Evolutionary conservation across 2,113 vertebrate species (phyloP).

Genomic region (Apaloderma vittatum): DNA sequence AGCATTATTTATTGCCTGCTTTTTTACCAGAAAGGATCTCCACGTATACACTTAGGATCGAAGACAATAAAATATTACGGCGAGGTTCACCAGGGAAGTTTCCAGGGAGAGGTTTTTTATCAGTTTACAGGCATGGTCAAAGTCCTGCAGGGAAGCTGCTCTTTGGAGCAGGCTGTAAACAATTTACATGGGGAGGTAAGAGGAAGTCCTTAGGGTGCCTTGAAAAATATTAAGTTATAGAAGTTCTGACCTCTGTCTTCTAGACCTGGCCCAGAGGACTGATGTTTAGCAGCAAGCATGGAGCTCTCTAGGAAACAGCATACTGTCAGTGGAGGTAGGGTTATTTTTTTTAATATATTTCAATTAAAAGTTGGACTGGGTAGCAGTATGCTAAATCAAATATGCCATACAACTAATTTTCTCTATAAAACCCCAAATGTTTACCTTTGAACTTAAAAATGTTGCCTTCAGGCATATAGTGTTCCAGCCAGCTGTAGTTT

Average conservation of each 20-base stretch:
- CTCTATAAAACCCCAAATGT: constrained; percentile 64
- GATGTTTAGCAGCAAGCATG: constrained; percentile 54
- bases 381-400: constrained; percentile 47
- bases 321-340: constrained; percentile 34
- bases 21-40: constrained; percentile 25
- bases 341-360: constrained; percentile 57
- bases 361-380: constrained; percentile 44
- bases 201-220: constrained; percentile 55
- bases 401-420: constrained; percentile 55
- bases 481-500: constrained; percentile 56
- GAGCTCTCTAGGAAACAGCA: constrained; percentile 41
- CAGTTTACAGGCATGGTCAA: constrained; percentile 4
- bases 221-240: constrained; percentile 63
- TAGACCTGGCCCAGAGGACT: constrained; percentile 37
- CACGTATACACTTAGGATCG: background rate
- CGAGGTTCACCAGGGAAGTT: background rate
- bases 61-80: constrained; percentile 52
- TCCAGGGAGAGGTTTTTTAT: constrained; percentile 49
- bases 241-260: constrained; percentile 62
- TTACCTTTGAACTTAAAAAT: constrained; percentile 74
- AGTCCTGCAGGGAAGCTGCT: background rate
- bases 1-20: background rate
- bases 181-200: constrained; percentile 30
- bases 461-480: constrained; percentile 57
- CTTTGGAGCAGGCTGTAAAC: constrained; percentile 39